Base-by-base conservation (phyloP, 2,888 invertebrate genomes). In the Cosmia pyralina region DNA sequence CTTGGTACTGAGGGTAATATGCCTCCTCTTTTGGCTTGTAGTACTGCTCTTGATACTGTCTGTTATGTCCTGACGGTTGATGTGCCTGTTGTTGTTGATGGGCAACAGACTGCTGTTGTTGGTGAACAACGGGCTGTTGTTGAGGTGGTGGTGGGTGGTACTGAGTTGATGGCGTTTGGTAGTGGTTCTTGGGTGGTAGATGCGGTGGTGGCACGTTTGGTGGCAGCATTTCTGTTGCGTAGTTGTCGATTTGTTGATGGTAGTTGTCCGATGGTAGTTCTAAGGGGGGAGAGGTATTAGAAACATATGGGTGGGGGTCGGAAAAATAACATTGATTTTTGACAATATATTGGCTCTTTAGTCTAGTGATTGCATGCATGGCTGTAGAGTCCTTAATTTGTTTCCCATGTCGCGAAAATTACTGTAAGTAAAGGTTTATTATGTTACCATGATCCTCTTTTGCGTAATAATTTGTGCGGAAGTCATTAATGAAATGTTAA, bases 241-340 rank as follows among this genome's bases (percentile, higher is more conserved):
- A 96, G 85, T 89, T 95, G 84, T 96, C 96, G 79, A 96, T 93
- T 92, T 96, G 96, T 75, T 96, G 96, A 62, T 96, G 95, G 81
- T 96, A 96, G 88, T 95, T 95, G 87, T 95, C 95, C 86, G 93
- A 89, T 71, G 94, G 89, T 64, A 94, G 88, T 75, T 95, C 96
- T 96, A 88, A 8, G 77, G 84, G 82, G 83, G 72, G 86, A 88
- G 85, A 89, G 81, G 88, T 85, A 91, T 90, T 92, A 91, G 90
- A 89, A 84, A 89, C 84, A 89, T 84, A 78, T 85, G 84, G 80
- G 72, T 62, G 55, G 58, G 55, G 22, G 17, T 82, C 83, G 87
- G 85, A 85, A 74, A 77, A 85, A 82, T 82, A 79, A 79, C 60
- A 75, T 68, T 62, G 1, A 0, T 8, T 17, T 38, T 55, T 55